These are phyloP conservation scores for Coecobrya sp. DNA, from an alignment of 2,888 invertebrate species.

Conservation along the genomic window DNA sequence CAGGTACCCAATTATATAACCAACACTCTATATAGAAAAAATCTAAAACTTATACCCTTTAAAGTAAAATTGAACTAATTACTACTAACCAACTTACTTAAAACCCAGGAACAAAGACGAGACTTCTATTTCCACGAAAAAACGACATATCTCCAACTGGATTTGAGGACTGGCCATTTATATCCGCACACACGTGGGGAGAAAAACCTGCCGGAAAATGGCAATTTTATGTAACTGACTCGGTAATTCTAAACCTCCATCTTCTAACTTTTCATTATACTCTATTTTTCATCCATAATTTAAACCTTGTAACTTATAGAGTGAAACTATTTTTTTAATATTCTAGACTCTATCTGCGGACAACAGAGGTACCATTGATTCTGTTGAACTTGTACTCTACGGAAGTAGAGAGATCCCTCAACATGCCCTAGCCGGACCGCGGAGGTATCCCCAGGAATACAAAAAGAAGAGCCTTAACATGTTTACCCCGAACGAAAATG, in stretches of 20 bases:
- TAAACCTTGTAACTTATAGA: neutral
- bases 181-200: conserved; percentile 97
- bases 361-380: conserved; percentile 90
- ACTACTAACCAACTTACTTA: neutral
- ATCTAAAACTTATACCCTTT: neutral
- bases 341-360: conserved; percentile 86
- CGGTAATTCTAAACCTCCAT: conserved; percentile 87
- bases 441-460: conserved; percentile 89
- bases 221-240: conserved; percentile 89
- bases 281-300: neutral
- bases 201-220: conserved; percentile 93
- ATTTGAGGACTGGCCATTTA: conserved; percentile 94
- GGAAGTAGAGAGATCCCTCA: conserved; percentile 91
- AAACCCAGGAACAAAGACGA: conserved; percentile 91
- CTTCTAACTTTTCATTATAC: neutral
- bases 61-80: neutral
- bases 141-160: conserved; percentile 92
- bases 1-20: conserved; percentile 89
- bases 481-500: neutral
- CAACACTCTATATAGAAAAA: neutral
- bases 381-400: conserved; percentile 91
- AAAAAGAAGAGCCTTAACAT: conserved; percentile 87
- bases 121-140: conserved; percentile 91
- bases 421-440: conserved; percentile 90
- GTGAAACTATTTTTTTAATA: conserved; percentile 13